Evolutionary conservation across 92 coral and sea anemone species (phyloP), one percentile per base, ranked within the genome.

Genomic region (Epizoanthus rinbou): DNA sequence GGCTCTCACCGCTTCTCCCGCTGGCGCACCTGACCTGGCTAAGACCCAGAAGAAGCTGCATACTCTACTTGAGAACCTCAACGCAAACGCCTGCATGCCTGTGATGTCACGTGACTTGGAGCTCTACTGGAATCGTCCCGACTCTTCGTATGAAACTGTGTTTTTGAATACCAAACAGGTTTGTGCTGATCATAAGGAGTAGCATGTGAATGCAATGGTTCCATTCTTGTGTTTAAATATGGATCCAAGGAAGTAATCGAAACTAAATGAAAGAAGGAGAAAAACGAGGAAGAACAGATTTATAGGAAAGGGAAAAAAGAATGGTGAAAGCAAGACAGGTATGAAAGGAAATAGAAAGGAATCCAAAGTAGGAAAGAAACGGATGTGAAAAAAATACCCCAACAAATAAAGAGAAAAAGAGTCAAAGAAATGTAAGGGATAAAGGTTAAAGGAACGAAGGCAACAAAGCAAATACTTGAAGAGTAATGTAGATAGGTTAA

Each of bases 1-100:
- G 25, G 98, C 94, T 22, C 90, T 94, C 50, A 90, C 99, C 4
- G 99, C 99, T 10, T 97, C 99, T 1, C 99, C 99, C 3, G 95
- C 95, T 0, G 95, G 97, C 6, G 92, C 83, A 6, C 57, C 65
- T 13, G 83, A 85, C 63, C 89, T 74, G 45, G 80, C 85, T 28
- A 80, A 81, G 28, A 94, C 95, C 6, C 52, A 70, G 39, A 56
- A 45, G 11, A 87, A 80, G 21, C 76, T 94, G 18, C 45, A 83
- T 25, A 91, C 63, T 8, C 80, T 97, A 45, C 92, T 97, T 8
- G 64, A 64, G 6, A 88, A 83, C 65, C 92, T 97, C 8, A 71
- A 82, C 62, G 91, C 93, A 64, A 80, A 91, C 16, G 91, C 93
- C 18, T 87, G 92, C 28, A 90, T 90, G 89, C 98, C 99, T 45